phyloP scores from a whole-genome alignment of 2,888 invertebrate genomes.

The Platycnemis pennipes region DNA sequence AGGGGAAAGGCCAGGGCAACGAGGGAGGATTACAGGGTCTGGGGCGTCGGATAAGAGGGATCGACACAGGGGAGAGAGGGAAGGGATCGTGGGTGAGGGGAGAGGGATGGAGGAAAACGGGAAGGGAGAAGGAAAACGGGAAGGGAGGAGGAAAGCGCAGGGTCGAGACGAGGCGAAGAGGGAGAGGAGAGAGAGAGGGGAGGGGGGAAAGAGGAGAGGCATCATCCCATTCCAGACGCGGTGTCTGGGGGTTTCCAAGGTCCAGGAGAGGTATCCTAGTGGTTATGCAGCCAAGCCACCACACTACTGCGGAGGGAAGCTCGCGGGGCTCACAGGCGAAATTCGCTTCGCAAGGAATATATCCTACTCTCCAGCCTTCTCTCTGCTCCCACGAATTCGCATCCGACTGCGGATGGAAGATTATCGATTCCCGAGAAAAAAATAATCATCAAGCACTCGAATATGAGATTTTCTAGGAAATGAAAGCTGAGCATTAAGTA shows the following conservation, averaged over 20 bases:
- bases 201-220: neutral
- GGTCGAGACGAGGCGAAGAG: neutral
- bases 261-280: constrained; percentile 59
- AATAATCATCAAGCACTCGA: no score
- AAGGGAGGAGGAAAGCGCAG: neutral
- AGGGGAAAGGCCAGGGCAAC: neutral
- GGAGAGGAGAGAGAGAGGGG: neutral
- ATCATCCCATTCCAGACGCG: constrained; percentile 44
- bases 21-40: neutral
- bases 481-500: no score
- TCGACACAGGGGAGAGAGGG: neutral
- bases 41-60: neutral
- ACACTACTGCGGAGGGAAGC: constrained; percentile 55
- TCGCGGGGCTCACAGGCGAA: constrained; percentile 22
- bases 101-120: neutral
- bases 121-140: neutral
- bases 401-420: neutral
- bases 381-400: neutral
- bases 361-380: neutral
- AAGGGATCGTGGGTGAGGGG: neutral
- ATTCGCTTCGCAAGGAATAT: constrained; percentile 4
- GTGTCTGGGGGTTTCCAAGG: constrained; percentile 56
- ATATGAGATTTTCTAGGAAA: no score
- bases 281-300: constrained; percentile 58
- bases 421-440: neutral